Base-by-base conservation (phyloP, 2,113 vertebrate species). In the Halichoerus grypus region DNA sequence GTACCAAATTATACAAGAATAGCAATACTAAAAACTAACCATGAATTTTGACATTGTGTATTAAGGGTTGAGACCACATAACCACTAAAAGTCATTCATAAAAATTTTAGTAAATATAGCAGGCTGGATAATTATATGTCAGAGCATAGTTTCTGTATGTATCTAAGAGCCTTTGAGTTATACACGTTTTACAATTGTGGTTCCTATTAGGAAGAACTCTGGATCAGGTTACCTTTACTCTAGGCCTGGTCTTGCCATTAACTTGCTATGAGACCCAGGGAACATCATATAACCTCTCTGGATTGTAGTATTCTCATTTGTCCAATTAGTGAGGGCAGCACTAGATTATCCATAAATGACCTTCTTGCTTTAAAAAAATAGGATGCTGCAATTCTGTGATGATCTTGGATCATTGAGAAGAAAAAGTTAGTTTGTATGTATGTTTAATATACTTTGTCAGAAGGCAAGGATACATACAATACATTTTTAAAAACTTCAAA, bases 271-370 rank as follows among this genome's bases (percentile, higher is more conserved):
- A 95, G 63, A 95, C 92, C 11, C 39, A 96, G 46, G 51, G 33
- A 31, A 16, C 28, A 63, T 76, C 13, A 31, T 10, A 53, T 49
- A 96, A 91, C 94, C 97, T 98, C 97, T 94, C 94, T 91, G 96
- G 98, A 69, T 94, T 77, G 26, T 77, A 95, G 88, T 95, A 97
- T 97, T 98, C 98, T 97, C 97, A 90, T 94, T 97, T 95, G 97
- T 79, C 87, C 95, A 98, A 93, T 98, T 98, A 98, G 91, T 91
- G 53, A 97, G 74, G 42, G 10, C 12, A 91, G 39, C 46, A 15
- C 4, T 90, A 33, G n/a, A 53, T 94, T 97, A 97, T 84, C 57
- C 80, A 67, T 95, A 92, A 96, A 98, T 83, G 36, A 94, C 26
- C 57, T 96, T 96, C 89, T 92, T 94, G 10, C 33, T 90, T 42